phyloP scores from a whole-genome alignment of 2,888 invertebrate genomes.

The Rhodophaea formosa region DNA sequence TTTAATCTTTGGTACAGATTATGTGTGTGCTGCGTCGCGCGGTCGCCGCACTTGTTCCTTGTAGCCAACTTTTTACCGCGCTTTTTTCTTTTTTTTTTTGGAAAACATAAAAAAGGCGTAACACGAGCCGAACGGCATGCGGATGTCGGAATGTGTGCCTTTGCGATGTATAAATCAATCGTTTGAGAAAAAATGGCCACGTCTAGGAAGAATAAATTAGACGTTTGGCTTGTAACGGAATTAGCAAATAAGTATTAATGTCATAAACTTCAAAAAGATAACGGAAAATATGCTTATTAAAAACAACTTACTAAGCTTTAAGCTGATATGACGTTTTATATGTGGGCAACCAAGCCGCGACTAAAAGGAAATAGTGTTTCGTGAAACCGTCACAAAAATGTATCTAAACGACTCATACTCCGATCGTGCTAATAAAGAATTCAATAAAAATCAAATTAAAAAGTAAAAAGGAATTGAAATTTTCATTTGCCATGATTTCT shows the following conservation, averaged over 20 bases:
- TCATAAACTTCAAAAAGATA: too few species aligned
- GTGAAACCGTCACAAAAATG: too few species aligned
- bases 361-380: too few species aligned
- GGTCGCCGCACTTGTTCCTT: slow-evolving; percentile 62
- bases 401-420: too few species aligned
- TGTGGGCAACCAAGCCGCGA: too few species aligned
- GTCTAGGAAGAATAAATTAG: slow-evolving; percentile 13
- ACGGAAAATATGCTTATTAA: too few species aligned
- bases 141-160: slow-evolving; percentile 54
- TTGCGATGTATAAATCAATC: slow-evolving; percentile 37
- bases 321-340: too few species aligned
- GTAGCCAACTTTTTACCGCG: slow-evolving; percentile 58
- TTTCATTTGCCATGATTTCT: too few species aligned
- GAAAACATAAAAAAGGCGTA: slow-evolving; percentile 54
- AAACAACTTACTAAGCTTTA: too few species aligned
- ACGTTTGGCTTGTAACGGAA: neutral
- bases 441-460: too few species aligned
- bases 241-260: neutral
- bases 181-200: slow-evolving; percentile 28
- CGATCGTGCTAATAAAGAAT: too few species aligned
- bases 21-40: slow-evolving; percentile 27
- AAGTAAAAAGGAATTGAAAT: too few species aligned
- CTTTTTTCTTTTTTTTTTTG: slow-evolving; percentile 57
- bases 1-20: slow-evolving; percentile 37
- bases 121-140: slow-evolving; percentile 73